Evolutionary conservation across 2,888 invertebrate species (phyloP), one percentile per base, ranked within the genome.

Genomic region (Cordilura impudica): DNA sequence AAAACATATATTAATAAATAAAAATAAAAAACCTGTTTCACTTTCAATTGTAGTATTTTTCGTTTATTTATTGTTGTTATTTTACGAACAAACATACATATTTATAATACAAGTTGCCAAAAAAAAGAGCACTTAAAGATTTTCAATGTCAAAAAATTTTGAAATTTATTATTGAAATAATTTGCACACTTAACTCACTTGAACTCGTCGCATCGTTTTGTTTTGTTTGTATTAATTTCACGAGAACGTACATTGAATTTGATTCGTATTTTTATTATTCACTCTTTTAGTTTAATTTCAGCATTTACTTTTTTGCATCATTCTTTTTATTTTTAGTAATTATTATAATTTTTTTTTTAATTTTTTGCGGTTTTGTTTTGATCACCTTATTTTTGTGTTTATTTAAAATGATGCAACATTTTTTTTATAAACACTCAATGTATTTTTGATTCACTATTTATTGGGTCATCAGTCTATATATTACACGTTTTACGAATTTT

Each of bases 81-180:
- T 53, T 31, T 39, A 58, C n/a, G n/a, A n/a, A n/a, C n/a, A n/a
- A n/a, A n/a, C n/a, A n/a, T n/a, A 72, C 53, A 47, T 72, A 35
- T 45, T 60, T 26, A 56, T 18, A 43, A 47, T 14, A 54, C 45
- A 35, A 60, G 2, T 47, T 65, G 65, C 47, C 60, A 67, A 74
- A 73, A n/a, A n/a, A 74, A 53, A 67, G 18, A 61, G 51, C 31
- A 66, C 70, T 66, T 74, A 21, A 60, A 54, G 29, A 53, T 45
- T 69, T 78, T 78, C 78, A 78, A 78, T 78, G 74, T 70, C 78
- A 78, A 70, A 69, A 35, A 70, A 56, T 67, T 49, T 43, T 61
- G 16, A 8, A 43, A 56, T 16, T 21, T 56, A 18, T 26, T 47
- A 10, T 56, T 63, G 23, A 65, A 26, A 72, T 56, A 6, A 26